Percentiles rank a stretch among this genome's conserved stretches.
Evolutionary conservation across 1,140 invertebrate genomes (phyloP).

Genomic region (Thalassaphorura encarpata): DNA sequence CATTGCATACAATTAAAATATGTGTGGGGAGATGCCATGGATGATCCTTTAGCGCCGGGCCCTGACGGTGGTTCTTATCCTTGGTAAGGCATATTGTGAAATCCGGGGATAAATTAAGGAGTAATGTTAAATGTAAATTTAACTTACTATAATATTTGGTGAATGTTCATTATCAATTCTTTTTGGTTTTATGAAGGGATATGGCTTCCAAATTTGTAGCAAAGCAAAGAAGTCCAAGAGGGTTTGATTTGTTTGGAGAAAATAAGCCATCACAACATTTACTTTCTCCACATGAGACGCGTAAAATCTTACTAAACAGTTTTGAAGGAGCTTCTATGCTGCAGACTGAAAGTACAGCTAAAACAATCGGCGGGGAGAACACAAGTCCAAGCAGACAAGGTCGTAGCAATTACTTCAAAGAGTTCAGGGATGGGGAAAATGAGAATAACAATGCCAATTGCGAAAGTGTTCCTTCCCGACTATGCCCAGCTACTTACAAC

Average conservation of each 20-base stretch:
- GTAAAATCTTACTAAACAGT: conserved; percentile 23
- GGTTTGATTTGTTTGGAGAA: not conserved
- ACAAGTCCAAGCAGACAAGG: conserved; percentile 7
- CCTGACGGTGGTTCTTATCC: conserved; percentile 71
- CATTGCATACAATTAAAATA: conserved; percentile 39
- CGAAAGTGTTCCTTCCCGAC: conserved; percentile 49
- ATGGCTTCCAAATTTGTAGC: conserved; percentile 14
- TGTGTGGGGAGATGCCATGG: conserved; percentile 71
- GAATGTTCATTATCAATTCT: too few relatives aligned
- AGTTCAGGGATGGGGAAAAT: not conserved
- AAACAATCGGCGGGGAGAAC: not conserved
- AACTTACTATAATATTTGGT: too few relatives aligned
- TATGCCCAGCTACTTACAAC: conserved; percentile 80
- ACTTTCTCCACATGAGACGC: conserved; percentile 21
- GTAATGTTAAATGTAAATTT: too few relatives aligned
- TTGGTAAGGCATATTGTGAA: conserved; percentile 42
- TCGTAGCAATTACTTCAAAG: conserved; percentile 9
- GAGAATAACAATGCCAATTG: not conserved
- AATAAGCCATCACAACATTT: conserved; percentile 2
- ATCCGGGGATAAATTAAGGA: too few relatives aligned
- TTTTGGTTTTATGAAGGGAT: conserved; percentile 11
- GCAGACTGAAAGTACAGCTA: not conserved
- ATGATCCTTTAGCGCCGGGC: conserved; percentile 58
- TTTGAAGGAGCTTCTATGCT: not conserved
- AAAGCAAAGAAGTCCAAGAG: conserved; percentile 12